Conservation (phyloP, 2,113 vertebrate genomes). For the Eleginops maclovinus region DNA sequence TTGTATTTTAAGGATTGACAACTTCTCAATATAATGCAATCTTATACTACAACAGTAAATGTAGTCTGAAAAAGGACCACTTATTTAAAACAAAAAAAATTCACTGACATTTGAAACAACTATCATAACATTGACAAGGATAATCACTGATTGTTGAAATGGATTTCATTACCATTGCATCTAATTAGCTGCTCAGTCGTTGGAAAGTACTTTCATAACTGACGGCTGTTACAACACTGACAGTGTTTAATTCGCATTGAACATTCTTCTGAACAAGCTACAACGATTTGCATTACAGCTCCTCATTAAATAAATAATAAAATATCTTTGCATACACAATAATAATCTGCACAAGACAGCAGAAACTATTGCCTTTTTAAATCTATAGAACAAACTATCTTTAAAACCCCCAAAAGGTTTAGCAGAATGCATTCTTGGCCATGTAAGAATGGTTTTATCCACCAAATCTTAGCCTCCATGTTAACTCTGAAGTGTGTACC, state of each 20-base stretch:
- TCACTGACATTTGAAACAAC: neutral
- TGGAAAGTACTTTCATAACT: neutral
- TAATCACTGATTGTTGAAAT: neutral
- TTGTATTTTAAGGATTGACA: too few relatives aligned
- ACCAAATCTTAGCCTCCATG: neutral
- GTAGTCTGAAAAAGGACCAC: too few relatives aligned
- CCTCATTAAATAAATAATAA: neutral
- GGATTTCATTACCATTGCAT: neutral
- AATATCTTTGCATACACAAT: slow-evolving; percentile 4
- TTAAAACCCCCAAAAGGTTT: neutral
- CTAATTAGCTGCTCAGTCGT: neutral
- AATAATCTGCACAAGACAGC: neutral
- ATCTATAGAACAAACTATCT: neutral
- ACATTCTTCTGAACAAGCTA: neutral
- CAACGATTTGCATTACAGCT: neutral
- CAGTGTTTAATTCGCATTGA: neutral
- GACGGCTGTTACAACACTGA: neutral
- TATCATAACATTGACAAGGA: neutral
- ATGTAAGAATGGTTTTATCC: neutral
- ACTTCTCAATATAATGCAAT: neutral
- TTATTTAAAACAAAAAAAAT: too few relatives aligned
- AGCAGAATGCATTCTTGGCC: neutral
- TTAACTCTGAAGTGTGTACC: neutral
- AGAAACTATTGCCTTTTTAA: slow-evolving; percentile 5
- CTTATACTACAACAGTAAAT: too few relatives aligned